Evolutionary conservation across 1,140 invertebrate species (phyloP).

Genomic region (Drosophila nikananu): DNA sequence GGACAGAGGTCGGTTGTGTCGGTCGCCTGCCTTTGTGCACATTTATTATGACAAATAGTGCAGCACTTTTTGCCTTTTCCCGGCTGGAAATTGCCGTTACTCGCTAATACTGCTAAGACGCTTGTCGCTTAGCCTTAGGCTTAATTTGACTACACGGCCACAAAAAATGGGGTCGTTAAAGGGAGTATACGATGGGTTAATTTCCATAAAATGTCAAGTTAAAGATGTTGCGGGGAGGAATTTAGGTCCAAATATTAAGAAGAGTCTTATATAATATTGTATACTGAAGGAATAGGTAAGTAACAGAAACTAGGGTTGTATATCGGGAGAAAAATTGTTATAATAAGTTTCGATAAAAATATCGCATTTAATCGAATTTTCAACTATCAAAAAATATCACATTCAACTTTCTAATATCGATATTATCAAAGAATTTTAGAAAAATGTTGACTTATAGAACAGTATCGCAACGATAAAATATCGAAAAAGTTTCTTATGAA

Average conservation of each 20-base stretch:
- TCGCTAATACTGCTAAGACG: conserved; percentile 67
- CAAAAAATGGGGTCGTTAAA: conserved; percentile 1
- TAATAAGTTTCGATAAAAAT: too few species aligned
- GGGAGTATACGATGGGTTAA: background rate
- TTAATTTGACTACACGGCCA: conserved; percentile 66
- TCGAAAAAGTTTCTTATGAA: too few species aligned
- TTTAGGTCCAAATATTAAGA: background rate
- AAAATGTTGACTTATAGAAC: too few species aligned
- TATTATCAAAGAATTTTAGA: too few species aligned
- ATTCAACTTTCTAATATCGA: too few species aligned
- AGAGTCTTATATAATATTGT: background rate
- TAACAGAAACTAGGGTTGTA: background rate
- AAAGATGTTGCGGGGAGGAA: background rate
- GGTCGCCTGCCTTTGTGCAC: conserved; percentile 49
- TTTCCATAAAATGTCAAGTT: background rate
- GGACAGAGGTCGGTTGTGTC: background rate
- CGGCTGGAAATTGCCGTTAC: conserved; percentile 76
- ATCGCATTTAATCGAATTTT: too few species aligned
- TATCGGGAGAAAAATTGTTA: too few species aligned
- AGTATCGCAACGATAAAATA: too few species aligned
- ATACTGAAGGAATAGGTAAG: background rate
- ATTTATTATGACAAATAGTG: conserved; percentile 85
- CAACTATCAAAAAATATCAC: too few species aligned
- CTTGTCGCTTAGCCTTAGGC: conserved; percentile 74
- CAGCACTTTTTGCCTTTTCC: conserved; percentile 58